Evolutionary conservation across 2,113 vertebrate genomes (phyloP).

Genomic region (Hystrix cristata): DNA sequence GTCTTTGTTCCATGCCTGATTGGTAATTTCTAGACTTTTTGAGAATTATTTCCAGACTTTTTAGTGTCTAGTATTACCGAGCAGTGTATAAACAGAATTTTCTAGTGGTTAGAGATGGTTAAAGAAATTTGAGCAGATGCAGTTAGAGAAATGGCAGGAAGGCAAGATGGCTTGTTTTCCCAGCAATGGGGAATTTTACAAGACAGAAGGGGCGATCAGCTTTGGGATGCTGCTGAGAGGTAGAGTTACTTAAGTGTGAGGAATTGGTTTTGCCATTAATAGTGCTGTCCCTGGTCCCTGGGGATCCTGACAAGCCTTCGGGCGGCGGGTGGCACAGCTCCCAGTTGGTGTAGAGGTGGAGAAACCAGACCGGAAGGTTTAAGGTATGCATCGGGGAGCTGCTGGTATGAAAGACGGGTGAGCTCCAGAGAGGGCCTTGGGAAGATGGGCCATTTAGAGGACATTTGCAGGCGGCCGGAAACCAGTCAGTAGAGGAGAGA

Average conservation of each 20-base stretch:
- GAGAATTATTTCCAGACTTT: neutral
- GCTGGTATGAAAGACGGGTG: neutral
- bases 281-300: neutral
- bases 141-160: conserved; percentile 1
- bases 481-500: neutral
- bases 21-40: conserved; percentile 5
- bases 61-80: neutral
- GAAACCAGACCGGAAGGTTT: neutral
- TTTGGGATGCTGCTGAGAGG: neutral
- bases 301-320: neutral
- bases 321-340: neutral
- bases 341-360: accelerated
- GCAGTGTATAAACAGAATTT: neutral
- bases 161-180: neutral
- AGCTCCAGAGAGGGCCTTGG: neutral
- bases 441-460: neutral
- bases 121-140: neutral
- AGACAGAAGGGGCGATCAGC: neutral
- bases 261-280: neutral
- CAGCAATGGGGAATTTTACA: neutral
- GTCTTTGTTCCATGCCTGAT: neutral
- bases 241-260: neutral
- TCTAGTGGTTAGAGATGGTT: neutral
- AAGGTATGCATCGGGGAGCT: neutral
- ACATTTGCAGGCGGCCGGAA: neutral